A percentile compares a stretch with the other conserved stretches of the same genome.
Evolutionary conservation across 2,888 invertebrate genomes (phyloP).

Genomic region (Lasioglossum vierecki): DNA sequence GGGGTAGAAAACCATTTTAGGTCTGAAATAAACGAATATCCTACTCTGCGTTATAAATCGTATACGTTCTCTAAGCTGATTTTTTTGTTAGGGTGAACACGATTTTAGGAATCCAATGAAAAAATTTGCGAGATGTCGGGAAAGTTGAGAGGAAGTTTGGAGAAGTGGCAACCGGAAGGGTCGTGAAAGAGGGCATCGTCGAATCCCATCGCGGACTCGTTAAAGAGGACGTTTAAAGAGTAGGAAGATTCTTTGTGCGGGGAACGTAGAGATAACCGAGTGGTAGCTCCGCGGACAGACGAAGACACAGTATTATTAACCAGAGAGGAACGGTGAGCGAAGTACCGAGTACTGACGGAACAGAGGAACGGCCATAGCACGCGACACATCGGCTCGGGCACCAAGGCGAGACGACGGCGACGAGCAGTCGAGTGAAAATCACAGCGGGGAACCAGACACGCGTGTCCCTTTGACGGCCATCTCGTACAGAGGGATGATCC

Average conservation of each 20-base stretch:
- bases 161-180: conserved; percentile 8
- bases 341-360: not conserved
- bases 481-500: conserved; percentile 74
- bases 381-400: conserved; percentile 57
- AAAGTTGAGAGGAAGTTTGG: not conserved
- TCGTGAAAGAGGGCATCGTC: conserved; percentile 14
- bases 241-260: conserved; percentile 46
- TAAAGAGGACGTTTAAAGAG: conserved; percentile 50
- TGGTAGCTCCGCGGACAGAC: conserved; percentile 37
- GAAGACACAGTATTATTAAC: conserved; percentile 64
- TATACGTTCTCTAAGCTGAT: too few relatives aligned
- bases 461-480: conserved; percentile 75
- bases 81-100: not conserved
- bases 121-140: not conserved
- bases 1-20: too few relatives aligned
- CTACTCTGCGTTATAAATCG: too few relatives aligned
- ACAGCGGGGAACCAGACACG: conserved; percentile 66
- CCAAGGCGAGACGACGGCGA: conserved; percentile 58
- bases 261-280: conserved; percentile 12
- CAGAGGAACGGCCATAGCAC: conserved; percentile 50
- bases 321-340: conserved; percentile 32
- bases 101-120: not conserved
- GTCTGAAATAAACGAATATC: too few relatives aligned
- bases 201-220: conserved; percentile 30
- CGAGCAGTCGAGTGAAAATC: conserved; percentile 70